Evolutionary conservation across 2,888 invertebrate genomes (phyloP).

Genomic region (Crepidodera aurea): DNA sequence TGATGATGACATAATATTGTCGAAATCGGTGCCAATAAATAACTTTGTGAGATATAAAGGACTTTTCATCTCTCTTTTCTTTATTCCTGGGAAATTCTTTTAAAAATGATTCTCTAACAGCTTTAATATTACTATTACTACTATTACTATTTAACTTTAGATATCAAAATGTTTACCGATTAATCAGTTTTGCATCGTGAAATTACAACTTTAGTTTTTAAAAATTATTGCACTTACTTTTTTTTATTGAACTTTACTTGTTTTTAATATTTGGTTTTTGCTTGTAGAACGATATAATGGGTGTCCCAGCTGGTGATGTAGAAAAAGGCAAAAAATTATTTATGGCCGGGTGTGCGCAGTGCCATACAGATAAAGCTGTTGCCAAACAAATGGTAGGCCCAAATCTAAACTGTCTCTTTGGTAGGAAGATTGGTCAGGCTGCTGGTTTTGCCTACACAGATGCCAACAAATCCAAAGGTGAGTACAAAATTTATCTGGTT

Average conservation of each 20-base stretch:
- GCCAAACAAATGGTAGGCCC: constrained; percentile 99
- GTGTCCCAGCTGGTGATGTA: constrained; percentile 87
- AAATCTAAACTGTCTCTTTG: constrained; percentile 89
- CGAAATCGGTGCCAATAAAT: too few relatives aligned
- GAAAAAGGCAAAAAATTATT: constrained; percentile 99
- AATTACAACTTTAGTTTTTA: background rate
- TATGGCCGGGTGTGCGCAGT: constrained; percentile 95
- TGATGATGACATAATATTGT: too few relatives aligned
- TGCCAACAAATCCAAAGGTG: constrained; percentile 96
- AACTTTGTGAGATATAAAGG: too few relatives aligned
- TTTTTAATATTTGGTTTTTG: background rate
- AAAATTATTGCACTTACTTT: background rate
- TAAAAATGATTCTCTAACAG: background rate
- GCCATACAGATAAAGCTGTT: constrained; percentile 94
- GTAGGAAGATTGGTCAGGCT: constrained; percentile 96
- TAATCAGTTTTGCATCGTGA: background rate
- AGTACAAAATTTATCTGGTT: too few relatives aligned
- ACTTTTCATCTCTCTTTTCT: too few relatives aligned
- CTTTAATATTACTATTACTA: too few relatives aligned
- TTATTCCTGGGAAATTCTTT: background rate
- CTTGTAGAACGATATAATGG: constrained; percentile 67
- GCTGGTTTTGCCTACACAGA: constrained; percentile 91
- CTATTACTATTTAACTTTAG: too few relatives aligned
- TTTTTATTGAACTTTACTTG: too few relatives aligned
- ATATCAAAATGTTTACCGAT: too few relatives aligned